Conservation (phyloP, 2,113 vertebrate species). For the Pterocles gutturalis region DNA sequence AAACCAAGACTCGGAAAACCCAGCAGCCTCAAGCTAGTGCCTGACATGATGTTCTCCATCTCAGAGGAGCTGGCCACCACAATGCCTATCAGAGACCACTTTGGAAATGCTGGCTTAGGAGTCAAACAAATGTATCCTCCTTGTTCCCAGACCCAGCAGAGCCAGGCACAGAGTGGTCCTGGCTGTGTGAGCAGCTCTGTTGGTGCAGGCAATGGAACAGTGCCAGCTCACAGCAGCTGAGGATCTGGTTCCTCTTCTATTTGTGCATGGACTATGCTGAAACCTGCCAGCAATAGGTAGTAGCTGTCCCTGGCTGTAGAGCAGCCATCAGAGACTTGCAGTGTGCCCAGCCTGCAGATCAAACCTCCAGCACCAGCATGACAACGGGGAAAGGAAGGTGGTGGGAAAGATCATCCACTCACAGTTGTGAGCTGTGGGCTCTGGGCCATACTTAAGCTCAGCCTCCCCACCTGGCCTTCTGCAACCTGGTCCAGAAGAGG, state of each 20-base stretch:
- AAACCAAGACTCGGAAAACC: neutral
- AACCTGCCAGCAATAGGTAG: neutral
- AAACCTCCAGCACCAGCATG: neutral
- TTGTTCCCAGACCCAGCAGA: neutral
- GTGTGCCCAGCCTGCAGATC: neutral
- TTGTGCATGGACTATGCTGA: neutral
- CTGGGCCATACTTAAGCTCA: neutral
- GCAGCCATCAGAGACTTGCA: neutral
- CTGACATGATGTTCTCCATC: neutral
- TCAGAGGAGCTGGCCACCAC: neutral
- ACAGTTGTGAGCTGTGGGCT: neutral
- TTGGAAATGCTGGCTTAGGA: neutral
- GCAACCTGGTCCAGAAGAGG: neutral
- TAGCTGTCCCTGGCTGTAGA: neutral
- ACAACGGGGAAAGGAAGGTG: neutral
- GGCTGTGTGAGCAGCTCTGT: neutral
- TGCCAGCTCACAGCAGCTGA: conserved; percentile 18
- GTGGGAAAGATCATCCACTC: neutral
- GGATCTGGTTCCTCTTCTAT: conserved; percentile 11
- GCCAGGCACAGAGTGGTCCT: neutral
- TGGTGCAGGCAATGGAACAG: conserved; percentile 15
- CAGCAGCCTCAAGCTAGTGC: neutral
- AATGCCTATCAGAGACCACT: neutral
- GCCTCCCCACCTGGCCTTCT: neutral
- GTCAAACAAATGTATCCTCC: neutral